Percentiles rank a stretch among this genome's conserved stretches.
These are phyloP conservation scores for Alectura lathami DNA, from an alignment of 2,113 vertebrate genomes.

Conservation along the genomic window DNA sequence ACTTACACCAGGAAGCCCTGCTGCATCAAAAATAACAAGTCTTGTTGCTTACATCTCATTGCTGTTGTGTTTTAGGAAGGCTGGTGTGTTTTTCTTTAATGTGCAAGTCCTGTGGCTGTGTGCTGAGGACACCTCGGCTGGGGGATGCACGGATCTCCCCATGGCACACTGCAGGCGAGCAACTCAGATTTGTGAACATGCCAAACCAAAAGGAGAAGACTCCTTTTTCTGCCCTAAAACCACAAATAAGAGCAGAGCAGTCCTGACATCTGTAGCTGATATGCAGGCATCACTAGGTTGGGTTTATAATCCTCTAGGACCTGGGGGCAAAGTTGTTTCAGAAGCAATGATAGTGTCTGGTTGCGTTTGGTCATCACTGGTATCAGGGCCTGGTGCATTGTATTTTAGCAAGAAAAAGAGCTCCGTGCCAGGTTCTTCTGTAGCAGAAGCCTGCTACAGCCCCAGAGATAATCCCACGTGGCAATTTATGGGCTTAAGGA, in stretches of 20 bases:
- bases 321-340: background rate
- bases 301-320: background rate
- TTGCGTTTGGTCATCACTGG: background rate
- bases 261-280: background rate
- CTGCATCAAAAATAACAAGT: background rate
- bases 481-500: background rate
- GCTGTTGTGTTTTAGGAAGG: background rate
- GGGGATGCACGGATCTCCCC: background rate
- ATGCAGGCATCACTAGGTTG: background rate
- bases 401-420: background rate
- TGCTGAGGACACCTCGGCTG: background rate
- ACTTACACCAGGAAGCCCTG: background rate
- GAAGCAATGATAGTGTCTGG: background rate
- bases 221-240: background rate
- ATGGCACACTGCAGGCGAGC: background rate
- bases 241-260: background rate
- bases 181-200: background rate
- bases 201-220: background rate
- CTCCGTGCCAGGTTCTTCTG: background rate
- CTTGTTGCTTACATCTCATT: background rate
- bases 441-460: background rate
- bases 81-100: background rate
- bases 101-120: background rate
- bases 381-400: background rate
- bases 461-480: background rate